Conservation (phyloP, 2,113 vertebrate species). For the Ptilorrhoa leucosticta region DNA sequence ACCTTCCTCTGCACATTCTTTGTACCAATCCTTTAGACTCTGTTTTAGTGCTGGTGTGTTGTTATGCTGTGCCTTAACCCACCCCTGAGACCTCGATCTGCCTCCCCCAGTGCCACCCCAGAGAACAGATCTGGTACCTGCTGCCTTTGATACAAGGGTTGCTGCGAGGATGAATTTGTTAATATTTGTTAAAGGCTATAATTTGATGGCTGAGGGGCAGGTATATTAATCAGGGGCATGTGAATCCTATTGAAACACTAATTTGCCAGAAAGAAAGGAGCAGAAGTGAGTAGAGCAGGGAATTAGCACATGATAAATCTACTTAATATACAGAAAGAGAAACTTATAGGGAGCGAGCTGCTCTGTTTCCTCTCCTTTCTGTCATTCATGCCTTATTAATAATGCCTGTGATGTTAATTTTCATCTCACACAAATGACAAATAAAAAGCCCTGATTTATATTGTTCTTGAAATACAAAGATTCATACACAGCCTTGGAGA, state of each 20-base stretch:
- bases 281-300: background rate
- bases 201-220: background rate
- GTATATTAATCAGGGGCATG: background rate
- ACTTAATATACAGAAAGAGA: conserved; percentile 9
- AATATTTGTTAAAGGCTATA: background rate
- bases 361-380: conserved; percentile 35
- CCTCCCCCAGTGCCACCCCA: background rate
- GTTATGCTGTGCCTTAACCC: background rate
- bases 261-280: background rate
- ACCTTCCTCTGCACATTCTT: background rate
- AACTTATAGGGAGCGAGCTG: background rate
- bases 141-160: background rate
- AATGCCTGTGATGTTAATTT: conserved; percentile 62
- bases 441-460: conserved; percentile 53
- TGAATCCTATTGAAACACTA: background rate
- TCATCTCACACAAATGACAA: conserved; percentile 48
- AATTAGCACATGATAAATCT: conserved; percentile 13
- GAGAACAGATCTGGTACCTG: background rate
- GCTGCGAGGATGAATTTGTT: background rate
- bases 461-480: conserved; percentile 56
- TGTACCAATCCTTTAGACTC: background rate
- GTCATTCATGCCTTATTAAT: conserved; percentile 55
- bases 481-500: conserved; percentile 3
- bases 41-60: background rate
- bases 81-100: background rate